Evolutionary conservation across 1,140 invertebrate species (phyloP), one percentile per base, ranked within the genome.

Genomic region (Magallana gigas): DNA sequence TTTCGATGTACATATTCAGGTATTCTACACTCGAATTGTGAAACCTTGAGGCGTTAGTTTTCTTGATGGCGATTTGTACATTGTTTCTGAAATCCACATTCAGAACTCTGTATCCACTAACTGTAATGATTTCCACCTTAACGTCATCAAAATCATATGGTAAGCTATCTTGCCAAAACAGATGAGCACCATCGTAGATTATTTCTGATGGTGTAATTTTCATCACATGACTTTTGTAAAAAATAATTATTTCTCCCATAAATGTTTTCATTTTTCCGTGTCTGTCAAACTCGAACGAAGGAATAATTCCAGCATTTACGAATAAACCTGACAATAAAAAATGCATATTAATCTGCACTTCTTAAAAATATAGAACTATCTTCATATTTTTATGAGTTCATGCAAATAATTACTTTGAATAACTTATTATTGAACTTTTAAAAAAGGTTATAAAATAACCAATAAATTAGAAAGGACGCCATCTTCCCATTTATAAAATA

Each of bases 1-100:
- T 89, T n/a, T 89, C 89, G 12, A 91, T 59, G 64, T 91, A 88
- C 8, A 91, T 58, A 85, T 91, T 90, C 58, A 91, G 57, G 58
- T 89, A 91, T 16, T 89, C 82, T 1, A 86, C 87, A 36, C 82
- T 85, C 16, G 85, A 80, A 6, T 57, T n/a, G 36, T 29, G 36
- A 48, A 48, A 48, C 36, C 36, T 29, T 0, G 68, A 76, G 5
- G 71, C 71, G 57, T 57, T 48, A 6, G 23, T 81, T 36, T 84
- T 80, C 18, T 84, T 88, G 6, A 91, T 85, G 14, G 85, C 84
- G 16, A 90, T 83, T 68, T 71, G 59, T 16, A 91, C 57, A 3
- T 88, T 81, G 14, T 87, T 85, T 60, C 88, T 86, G 57, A 91
- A 60, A 56, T 89, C 89, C 9, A 90, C 60, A 1, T 88, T 48